These are phyloP conservation scores for Diachasmimorpha longicaudata DNA, from an alignment of 1,140 invertebrate genomes.

Conservation along the genomic window DNA sequence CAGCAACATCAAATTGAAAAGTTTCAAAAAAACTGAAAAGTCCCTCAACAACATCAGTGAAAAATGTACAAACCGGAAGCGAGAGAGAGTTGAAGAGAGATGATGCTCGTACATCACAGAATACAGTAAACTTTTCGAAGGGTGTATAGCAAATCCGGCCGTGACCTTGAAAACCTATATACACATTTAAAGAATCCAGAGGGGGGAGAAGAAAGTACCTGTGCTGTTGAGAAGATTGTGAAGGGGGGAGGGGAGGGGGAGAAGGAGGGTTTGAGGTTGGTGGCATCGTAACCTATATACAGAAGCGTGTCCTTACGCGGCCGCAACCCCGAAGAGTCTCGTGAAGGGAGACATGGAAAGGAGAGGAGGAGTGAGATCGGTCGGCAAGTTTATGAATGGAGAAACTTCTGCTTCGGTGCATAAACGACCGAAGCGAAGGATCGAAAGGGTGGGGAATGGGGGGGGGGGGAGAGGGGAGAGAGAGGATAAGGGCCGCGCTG, in stretches of 20 bases:
- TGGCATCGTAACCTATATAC: slow-evolving; percentile 52
- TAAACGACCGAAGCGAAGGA: slow-evolving; percentile 34
- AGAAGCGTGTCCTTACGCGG: slow-evolving; percentile 27
- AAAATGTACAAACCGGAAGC: background rate
- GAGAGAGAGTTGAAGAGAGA: background rate
- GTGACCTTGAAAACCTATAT: slow-evolving; percentile 43
- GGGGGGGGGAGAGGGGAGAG: slow-evolving; percentile 19
- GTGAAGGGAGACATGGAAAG: slow-evolving; percentile 12
- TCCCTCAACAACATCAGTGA: too few relatives aligned
- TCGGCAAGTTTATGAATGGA: slow-evolving; percentile 53
- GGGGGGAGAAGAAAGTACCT: slow-evolving; percentile 30
- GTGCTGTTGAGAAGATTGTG: background rate
- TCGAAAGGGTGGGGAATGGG: too few relatives aligned
- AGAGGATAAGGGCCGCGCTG: background rate
- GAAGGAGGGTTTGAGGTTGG: slow-evolving; percentile 28
- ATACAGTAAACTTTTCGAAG: slow-evolving; percentile 19
- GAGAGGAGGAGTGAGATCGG: slow-evolving; percentile 29
- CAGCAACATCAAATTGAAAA: background rate
- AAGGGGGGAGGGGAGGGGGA: background rate
- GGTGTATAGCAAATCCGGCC: slow-evolving; percentile 18
- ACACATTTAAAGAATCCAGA: slow-evolving; percentile 20
- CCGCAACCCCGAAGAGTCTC: slow-evolving; percentile 15
- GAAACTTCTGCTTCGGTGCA: slow-evolving; percentile 48
- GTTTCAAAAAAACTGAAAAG: too few relatives aligned
- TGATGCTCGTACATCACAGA: background rate